Evolutionary conservation across 2,888 invertebrate genomes (phyloP), one percentile per base, ranked within the genome.

Genomic region (Palloptera scutellata): DNA sequence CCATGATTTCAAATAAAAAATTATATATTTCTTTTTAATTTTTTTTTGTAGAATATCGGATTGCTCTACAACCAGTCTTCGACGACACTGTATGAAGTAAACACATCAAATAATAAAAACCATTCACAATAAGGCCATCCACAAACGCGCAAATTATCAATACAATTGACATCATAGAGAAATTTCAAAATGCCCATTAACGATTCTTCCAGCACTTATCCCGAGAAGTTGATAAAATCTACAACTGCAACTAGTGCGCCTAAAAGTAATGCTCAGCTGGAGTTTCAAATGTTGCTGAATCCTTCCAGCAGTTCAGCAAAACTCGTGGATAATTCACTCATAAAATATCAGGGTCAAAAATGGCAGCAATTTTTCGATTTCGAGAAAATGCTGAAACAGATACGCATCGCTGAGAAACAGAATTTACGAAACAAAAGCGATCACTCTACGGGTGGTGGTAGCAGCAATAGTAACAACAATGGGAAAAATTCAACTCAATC

Each of bases 301-400:
- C 30, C 30, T 30, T 30, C 51, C 13, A 52, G 52, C 20, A 58
- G 59, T 53, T 43, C 66, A 1, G 43, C n/a, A 30, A 67, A 62
- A 52, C 42, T 48, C 13, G 57, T 30, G 6, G 66, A 67, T 20
- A 67, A 73, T 66, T 67, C 71, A 10, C 53, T 74, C 17, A 62
- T 69, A 12, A 75, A 72, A 67, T 65, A 81, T 67, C 81, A 80
- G 66, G 81, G 81, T 0, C 79, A 81, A 60, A 81, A 80, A 63
- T 83, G 83, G 83, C 79, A 77, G 12, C 79, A 79, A 69, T 73
- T 78, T 41, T 78, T 79, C 43, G 83, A 83, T 68, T 72, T 82
- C 57, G 83, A 83, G 41, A 82, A 77, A 65, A 71, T 82, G 42
- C 72, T 83, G 15, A 81, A 81, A 20, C 81, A 81, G 68, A 68